These are phyloP conservation scores for Abramis brama DNA, from an alignment of 2,113 vertebrate genomes.

Conservation along the genomic window DNA sequence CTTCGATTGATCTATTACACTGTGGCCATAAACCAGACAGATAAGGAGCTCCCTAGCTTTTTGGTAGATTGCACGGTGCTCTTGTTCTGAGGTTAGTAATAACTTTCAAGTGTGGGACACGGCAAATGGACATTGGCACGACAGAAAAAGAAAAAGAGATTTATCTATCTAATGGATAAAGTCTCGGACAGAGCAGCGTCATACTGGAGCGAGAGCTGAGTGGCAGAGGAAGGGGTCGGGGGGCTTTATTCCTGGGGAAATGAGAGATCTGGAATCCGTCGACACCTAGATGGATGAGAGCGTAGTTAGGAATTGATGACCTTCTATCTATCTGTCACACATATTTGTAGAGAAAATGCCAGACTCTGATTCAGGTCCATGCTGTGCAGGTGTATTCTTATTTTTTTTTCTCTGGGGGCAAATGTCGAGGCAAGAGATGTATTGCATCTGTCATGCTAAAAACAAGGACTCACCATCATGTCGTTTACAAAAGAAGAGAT, in stretches of 20 bases:
- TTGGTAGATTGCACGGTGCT: conserved; percentile 61
- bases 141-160: conserved; percentile 60
- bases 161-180: conserved; percentile 68
- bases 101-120: conserved; percentile 59
- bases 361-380: conserved; percentile 35
- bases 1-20: conserved; percentile 60
- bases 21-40: conserved; percentile 51
- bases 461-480: background rate
- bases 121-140: conserved; percentile 58
- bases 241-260: conserved; percentile 58
- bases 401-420: background rate
- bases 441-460: conserved; percentile 29
- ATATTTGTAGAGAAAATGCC: conserved; percentile 48
- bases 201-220: conserved; percentile 39
- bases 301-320: conserved; percentile 55
- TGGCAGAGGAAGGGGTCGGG: conserved; percentile 28
- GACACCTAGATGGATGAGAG: conserved; percentile 61
- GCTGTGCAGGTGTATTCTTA: conserved; percentile 7
- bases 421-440: conserved; percentile 16
- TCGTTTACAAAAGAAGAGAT: background rate
- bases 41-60: conserved; percentile 61
- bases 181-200: conserved; percentile 54
- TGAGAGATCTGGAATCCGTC: conserved; percentile 54
- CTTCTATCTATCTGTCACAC: conserved; percentile 53
- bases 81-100: conserved; percentile 66